Percentiles rank a stretch among this genome's conserved stretches.
These are phyloP conservation scores for Varecia variegata DNA, from an alignment of 2,797 vertebrate species.

Conservation along the genomic window DNA sequence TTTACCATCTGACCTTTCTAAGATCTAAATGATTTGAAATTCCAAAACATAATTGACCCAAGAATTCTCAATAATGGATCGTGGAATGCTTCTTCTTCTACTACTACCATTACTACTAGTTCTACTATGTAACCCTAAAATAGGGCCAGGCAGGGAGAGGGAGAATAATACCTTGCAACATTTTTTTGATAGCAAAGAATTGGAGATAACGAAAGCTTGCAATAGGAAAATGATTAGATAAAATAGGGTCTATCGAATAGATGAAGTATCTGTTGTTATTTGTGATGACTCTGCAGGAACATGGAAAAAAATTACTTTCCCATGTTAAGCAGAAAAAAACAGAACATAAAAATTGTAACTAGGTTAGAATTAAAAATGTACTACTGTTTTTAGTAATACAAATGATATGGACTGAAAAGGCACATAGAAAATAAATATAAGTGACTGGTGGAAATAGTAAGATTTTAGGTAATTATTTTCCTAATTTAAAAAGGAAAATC, in stretches of 20 bases:
- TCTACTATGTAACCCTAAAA: neutral
- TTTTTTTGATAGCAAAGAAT: neutral
- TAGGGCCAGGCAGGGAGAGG: neutral
- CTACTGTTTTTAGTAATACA: neutral
- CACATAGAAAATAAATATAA: neutral
- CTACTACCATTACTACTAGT: neutral
- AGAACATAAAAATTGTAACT: neutral
- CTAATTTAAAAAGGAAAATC: constrained; percentile 4
- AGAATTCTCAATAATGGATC: neutral
- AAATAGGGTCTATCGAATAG: neutral
- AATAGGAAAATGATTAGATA: neutral
- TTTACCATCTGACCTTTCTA: neutral
- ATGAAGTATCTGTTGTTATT: neutral
- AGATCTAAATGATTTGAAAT: constrained; percentile 15
- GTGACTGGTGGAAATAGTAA: neutral
- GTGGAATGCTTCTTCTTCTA: neutral
- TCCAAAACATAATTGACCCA: neutral
- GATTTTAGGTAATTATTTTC: constrained; percentile 8
- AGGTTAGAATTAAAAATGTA: constrained; percentile 13
- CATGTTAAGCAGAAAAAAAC: neutral
- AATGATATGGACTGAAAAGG: neutral
- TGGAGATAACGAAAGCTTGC: neutral
- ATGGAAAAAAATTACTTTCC: neutral
- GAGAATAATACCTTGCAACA: neutral
- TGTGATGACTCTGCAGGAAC: neutral